These are phyloP conservation scores for Panzeria rudis DNA, from an alignment of 2,888 invertebrate species.

Conservation along the genomic window DNA sequence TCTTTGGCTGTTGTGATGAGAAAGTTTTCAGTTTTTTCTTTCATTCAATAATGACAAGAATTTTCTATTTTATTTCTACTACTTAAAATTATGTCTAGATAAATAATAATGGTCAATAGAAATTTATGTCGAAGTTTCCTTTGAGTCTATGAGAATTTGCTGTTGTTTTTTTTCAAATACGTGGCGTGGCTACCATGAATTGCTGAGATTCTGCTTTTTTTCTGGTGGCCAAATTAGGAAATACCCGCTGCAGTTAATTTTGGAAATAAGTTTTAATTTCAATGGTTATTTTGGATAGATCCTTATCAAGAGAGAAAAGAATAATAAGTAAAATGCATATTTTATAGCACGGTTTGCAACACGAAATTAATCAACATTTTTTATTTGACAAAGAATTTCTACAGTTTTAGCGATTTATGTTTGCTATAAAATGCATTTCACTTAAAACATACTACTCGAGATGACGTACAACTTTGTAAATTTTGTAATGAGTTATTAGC, in stretches of 20 bases:
- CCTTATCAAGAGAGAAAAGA: neutral
- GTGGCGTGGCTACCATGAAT: neutral
- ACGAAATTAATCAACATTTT: too few relatives aligned
- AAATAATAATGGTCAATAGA: conserved; percentile 43
- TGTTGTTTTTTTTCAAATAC: neutral
- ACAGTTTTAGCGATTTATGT: too few relatives aligned
- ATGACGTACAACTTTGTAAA: too few relatives aligned
- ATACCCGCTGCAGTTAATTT: conserved; percentile 29
- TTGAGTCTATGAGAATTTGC: conserved; percentile 21
- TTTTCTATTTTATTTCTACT: conserved; percentile 40
- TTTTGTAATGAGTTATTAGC: too few relatives aligned
- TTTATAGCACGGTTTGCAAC: too few relatives aligned
- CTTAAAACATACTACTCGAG: too few relatives aligned
- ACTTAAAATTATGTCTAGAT: conserved; percentile 41
- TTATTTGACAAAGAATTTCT: too few relatives aligned
- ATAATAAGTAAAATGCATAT: neutral
- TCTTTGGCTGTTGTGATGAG: conserved; percentile 45
- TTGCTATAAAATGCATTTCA: too few relatives aligned
- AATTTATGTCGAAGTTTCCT: conserved; percentile 48
- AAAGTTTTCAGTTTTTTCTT: conserved; percentile 65
- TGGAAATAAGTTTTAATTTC: conserved; percentile 2
- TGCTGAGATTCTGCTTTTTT: conserved; percentile 33
- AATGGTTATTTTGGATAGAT: neutral
- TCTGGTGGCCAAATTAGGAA: conserved; percentile 19
- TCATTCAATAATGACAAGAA: conserved; percentile 65